Evolutionary conservation across 2,797 vertebrate genomes (phyloP), one percentile per base, ranked within the genome.

Genomic region (Cossypha heuglini): DNA sequence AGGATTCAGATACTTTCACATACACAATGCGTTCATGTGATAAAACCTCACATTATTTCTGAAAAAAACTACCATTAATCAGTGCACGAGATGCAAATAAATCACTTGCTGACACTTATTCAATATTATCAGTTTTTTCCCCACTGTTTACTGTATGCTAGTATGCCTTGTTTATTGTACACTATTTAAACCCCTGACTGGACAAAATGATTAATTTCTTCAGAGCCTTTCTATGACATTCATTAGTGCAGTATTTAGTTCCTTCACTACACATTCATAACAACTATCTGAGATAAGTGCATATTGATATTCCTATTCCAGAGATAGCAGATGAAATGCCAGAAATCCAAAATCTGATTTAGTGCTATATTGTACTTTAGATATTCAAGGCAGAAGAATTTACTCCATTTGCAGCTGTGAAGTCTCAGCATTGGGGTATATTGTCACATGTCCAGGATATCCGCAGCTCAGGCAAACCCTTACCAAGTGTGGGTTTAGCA

Each of bases 151-250:
- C 33, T 66, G 17, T 17, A 20, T 12, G 26, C 35, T 51, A 29
- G 37, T 54, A 20, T 46, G 57, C 55, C 73, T 88, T 90, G 40
- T 42, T 90, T 86, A 63, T 62, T 69, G 62, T 28, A 6, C 3
- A 10, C 46, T 72, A 22, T 49, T 88, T 77, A 88, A 46, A 93
- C 18, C 35, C 25, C 51, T 1, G 3, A 24, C 25, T 72, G 66
- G 73, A 63, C 59, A 43, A 78, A 75, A 92, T 78, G 91, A 96
- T 94, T 78, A 83, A 95, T 96, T 90, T 72, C 88, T 62, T 62
- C 73, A 62, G 66, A 84, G 26, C 31, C 69, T 88, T 77, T 71
- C 52, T 73, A 22, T 64, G 90, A 62, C 66, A 59, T 37, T 55
- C 76, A 77, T 92, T 92, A 93, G 21, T 19, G 49, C 76, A 72